These are phyloP conservation scores for Gadus chalcogrammus DNA, from an alignment of 2,113 vertebrate genomes.

Conservation along the genomic window DNA sequence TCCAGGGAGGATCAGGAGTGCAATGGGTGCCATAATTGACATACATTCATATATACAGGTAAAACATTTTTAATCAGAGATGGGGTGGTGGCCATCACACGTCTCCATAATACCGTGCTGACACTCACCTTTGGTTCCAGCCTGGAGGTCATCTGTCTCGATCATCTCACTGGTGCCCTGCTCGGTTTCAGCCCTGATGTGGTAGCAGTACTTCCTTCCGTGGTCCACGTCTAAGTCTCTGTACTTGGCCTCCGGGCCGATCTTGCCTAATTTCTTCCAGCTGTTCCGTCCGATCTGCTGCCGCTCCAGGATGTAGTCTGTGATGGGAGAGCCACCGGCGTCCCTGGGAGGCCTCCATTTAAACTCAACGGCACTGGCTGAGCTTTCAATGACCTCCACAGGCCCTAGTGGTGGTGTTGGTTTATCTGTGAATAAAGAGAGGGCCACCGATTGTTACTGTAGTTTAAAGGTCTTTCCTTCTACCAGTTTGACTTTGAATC, in stretches of 20 bases:
- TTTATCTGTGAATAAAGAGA: constrained; percentile 63
- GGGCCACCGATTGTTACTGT: not conserved
- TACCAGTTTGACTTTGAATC: not conserved
- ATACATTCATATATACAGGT: too few species aligned
- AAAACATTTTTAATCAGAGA: too few species aligned
- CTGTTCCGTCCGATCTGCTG: constrained; percentile 78
- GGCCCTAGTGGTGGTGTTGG: constrained; percentile 80
- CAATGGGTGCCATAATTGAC: too few species aligned
- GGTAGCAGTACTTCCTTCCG: constrained; percentile 82
- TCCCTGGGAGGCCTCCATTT: constrained; percentile 80
- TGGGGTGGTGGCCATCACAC: too few species aligned
- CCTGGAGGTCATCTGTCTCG: constrained; percentile 80
- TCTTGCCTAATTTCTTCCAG: constrained; percentile 80
- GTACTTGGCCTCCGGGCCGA: constrained; percentile 69
- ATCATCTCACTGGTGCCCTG: constrained; percentile 76
- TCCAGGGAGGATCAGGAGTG: too few species aligned
- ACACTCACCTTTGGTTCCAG: constrained; percentile 78
- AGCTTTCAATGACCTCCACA: constrained; percentile 74
- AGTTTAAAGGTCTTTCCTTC: not conserved
- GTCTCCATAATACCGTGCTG: too few species aligned
- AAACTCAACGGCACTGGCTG: constrained; percentile 68
- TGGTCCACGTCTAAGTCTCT: constrained; percentile 75
- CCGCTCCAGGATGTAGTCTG: constrained; percentile 77
- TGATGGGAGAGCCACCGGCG: constrained; percentile 76
- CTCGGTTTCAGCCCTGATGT: constrained; percentile 74